Evolutionary conservation across 2,888 invertebrate genomes (phyloP), one percentile per base, ranked within the genome.

Genomic region (Listrodromus nycthemerus): DNA sequence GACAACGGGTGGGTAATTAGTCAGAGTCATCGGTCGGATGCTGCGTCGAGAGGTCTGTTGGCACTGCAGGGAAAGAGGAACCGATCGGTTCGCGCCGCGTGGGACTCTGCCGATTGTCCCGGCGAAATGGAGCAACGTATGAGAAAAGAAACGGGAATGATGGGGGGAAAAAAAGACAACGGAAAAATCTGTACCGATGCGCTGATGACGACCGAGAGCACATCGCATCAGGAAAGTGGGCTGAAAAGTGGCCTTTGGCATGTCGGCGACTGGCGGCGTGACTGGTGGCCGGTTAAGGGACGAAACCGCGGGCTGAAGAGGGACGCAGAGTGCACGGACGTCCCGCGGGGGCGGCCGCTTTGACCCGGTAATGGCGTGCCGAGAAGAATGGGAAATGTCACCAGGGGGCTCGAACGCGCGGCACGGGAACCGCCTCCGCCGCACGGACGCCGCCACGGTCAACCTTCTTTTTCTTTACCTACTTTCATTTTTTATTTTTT

Each of bases 381-480:
- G 91, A 92, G 92, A 92, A 93, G 93, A 92, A 93, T 93, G 92
- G 91, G 91, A 92, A 91, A 91, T 93, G 93, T 93, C 93, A 92
- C 93, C 91, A 92, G 93, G 93, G 93, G 93, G 93, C 88, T 83
- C 84, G 86, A 82, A 83, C 85, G 85, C 80, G 75, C 89, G 86
- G 86, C 87, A 74, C 67, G 75, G 66, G 84, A 86, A 77, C 80
- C 82, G 82, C 78, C 77, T 83, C 80, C 77, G 74, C 81, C 81
- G 80, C 58, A 69, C 78, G 79, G 74, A 83, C 74, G 81, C 84
- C 86, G 84, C 87, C 85, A 63, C 85, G 74, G 84, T 89, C 91
- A 90, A 90, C 91, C 89, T 90, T 88, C 84, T 89, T 89, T 89
- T 89, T 90, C 87, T 82, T 80, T 77, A 71, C 86, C 89, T 89